phyloP scores from a whole-genome alignment of 2,113 vertebrate genomes.

The Orcinus orca region DNA sequence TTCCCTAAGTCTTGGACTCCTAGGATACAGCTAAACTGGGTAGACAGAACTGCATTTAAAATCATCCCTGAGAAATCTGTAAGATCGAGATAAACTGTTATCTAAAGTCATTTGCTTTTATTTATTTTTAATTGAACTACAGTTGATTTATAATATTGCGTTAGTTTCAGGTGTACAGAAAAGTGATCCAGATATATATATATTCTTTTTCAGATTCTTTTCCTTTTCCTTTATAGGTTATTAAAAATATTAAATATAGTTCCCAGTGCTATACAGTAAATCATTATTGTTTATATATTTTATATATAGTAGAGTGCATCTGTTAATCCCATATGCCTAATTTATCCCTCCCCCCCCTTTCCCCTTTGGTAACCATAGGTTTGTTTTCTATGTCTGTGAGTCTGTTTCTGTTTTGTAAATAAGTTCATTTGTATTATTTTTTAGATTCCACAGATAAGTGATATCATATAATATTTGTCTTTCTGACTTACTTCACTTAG shows the following conservation, averaged over 20 bases:
- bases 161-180: neutral
- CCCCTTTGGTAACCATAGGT: neutral
- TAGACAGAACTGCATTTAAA: neutral
- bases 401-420: no score
- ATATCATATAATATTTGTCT: neutral
- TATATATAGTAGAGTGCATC: neutral
- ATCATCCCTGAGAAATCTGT: neutral
- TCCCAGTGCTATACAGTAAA: neutral
- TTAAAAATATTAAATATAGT: neutral
- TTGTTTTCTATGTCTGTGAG: neutral
- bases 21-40: neutral
- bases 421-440: no score
- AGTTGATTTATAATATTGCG: neutral
- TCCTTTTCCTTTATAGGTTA: neutral
- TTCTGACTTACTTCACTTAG: neutral
- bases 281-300: neutral
- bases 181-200: neutral
- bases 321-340: neutral
- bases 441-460: no score
- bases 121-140: neutral
- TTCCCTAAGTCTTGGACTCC: neutral
- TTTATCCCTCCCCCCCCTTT: neutral
- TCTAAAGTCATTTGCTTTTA: slow-evolving; percentile 17
- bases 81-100: neutral
- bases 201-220: neutral